phyloP scores from a whole-genome alignment of 2,888 invertebrate species.

The Thecophora atra region DNA sequence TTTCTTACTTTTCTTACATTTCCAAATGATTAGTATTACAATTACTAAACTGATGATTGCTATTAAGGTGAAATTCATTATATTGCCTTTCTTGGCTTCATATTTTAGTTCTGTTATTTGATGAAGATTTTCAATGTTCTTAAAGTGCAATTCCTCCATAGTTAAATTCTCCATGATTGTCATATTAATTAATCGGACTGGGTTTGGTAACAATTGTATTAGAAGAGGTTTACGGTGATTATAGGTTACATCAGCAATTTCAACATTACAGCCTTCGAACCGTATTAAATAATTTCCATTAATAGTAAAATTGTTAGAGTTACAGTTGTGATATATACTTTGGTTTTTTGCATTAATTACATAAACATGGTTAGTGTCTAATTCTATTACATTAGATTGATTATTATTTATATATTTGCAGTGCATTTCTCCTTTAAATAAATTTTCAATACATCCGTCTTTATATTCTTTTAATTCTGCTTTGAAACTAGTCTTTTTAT shows the following conservation, averaged over 20 bases:
- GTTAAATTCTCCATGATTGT: constrained; percentile 24
- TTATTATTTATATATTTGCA: constrained; percentile 27
- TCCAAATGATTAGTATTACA: constrained; percentile 2
- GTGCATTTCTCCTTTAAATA: constrained; percentile 6
- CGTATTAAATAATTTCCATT: constrained; percentile 25
- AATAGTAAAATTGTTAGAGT: constrained; percentile 25
- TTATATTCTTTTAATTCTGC: constrained; percentile 14
- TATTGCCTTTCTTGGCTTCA: constrained; percentile 26
- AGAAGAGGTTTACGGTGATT: constrained; percentile 21
- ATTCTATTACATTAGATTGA: constrained; percentile 22
- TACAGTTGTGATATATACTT: constrained; percentile 28
- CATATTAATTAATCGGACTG: constrained; percentile 21
- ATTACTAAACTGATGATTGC: constrained; percentile 7
- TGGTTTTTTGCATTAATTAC: constrained; percentile 22
- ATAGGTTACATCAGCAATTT: constrained; percentile 21
- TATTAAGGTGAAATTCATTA: constrained; percentile 19
- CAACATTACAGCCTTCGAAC: constrained; percentile 25
- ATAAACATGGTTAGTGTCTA: constrained; percentile 26
- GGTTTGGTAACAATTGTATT: constrained; percentile 28
- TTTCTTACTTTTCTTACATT: constrained; percentile 9
- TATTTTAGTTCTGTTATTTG: constrained; percentile 25
- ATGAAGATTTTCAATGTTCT: constrained; percentile 16
- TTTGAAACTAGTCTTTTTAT: constrained; percentile 4
- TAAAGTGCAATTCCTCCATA: constrained; percentile 20
- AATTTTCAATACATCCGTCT: constrained; percentile 19